These are phyloP conservation scores for Tautogolabrus adspersus DNA, from an alignment of 2,113 vertebrate genomes.

Conservation along the genomic window DNA sequence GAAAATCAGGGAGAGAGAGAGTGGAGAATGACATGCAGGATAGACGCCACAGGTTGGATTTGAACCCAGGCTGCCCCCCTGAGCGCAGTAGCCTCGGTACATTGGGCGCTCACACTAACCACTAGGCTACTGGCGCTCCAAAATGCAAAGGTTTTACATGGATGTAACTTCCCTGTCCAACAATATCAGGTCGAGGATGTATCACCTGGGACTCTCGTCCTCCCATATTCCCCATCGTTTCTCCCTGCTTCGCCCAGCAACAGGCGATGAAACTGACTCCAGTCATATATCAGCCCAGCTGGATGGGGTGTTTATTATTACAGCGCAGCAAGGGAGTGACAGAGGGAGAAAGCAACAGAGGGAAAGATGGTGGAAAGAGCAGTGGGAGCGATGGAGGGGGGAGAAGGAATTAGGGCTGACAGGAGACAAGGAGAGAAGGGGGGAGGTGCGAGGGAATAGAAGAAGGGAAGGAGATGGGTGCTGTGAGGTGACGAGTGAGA, in stretches of 20 bases:
- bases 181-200: constrained; percentile 33
- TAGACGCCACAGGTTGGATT: too few species aligned
- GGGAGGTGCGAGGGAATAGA: constrained; percentile 31
- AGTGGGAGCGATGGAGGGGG: constrained; percentile 43
- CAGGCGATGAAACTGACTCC: constrained; percentile 74
- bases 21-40: too few species aligned
- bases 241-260: constrained; percentile 68
- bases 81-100: too few species aligned
- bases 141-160: too few species aligned
- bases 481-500: constrained; percentile 35
- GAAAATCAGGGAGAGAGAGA: too few species aligned
- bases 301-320: constrained; percentile 78
- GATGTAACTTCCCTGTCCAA: constrained; percentile 33
- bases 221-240: constrained; percentile 47
- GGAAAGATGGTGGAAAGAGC: constrained; percentile 60
- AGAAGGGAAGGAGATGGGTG: constrained; percentile 41
- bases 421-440: constrained; percentile 31
- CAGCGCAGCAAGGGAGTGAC: constrained; percentile 68
- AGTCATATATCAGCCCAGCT: constrained; percentile 68
- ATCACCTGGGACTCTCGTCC: constrained; percentile 69
- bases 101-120: too few species aligned
- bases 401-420: constrained; percentile 53
- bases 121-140: too few species aligned
- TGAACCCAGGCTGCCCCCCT: too few species aligned
- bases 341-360: constrained; percentile 70